phyloP scores from a whole-genome alignment of 1,140 invertebrate species.

The Drosophila fuyamai region DNA sequence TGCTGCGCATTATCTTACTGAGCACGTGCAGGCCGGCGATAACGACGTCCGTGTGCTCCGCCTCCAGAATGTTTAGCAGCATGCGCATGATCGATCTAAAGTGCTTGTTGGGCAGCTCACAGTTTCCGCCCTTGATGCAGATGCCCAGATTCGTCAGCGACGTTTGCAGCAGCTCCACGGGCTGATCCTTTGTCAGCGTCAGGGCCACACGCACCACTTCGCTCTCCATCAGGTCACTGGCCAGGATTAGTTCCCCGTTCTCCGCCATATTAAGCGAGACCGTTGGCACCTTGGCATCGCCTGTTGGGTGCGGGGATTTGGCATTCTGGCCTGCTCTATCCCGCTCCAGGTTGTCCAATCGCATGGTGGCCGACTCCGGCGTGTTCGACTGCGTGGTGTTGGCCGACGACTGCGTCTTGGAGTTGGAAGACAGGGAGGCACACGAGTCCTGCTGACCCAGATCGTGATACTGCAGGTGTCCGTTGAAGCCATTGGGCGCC shows the following conservation, averaged over 20 bases:
- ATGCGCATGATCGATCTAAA: constrained; percentile 90
- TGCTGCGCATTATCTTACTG: constrained; percentile 92
- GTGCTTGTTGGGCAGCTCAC: constrained; percentile 85
- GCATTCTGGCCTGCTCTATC: constrained; percentile 22
- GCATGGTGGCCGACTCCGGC: constrained; percentile 83
- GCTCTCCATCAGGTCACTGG: constrained; percentile 83
- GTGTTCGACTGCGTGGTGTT: constrained; percentile 85
- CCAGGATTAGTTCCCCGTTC: constrained; percentile 78
- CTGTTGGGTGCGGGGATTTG: constrained; percentile 45
- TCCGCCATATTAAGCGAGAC: constrained; percentile 38
- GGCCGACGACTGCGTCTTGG: constrained; percentile 84
- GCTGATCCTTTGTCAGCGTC: constrained; percentile 73
- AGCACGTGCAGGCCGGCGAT: constrained; percentile 91
- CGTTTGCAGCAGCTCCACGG: constrained; percentile 67
- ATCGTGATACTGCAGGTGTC: constrained; percentile 84
- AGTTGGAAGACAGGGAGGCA: constrained; percentile 76
- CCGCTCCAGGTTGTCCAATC: constrained; percentile 65
- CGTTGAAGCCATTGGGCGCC: constrained; percentile 85
- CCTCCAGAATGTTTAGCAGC: constrained; percentile 90
- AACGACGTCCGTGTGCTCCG: constrained; percentile 88
- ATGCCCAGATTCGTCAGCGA: constrained; percentile 84
- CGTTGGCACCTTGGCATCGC: constrained; percentile 22
- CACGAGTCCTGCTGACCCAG: constrained; percentile 77
- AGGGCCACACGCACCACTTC: constrained; percentile 84
- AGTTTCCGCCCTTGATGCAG: constrained; percentile 85